Evolutionary conservation across 1,140 invertebrate genomes (phyloP).

Genomic region (Pygmarrhopalites habei): DNA sequence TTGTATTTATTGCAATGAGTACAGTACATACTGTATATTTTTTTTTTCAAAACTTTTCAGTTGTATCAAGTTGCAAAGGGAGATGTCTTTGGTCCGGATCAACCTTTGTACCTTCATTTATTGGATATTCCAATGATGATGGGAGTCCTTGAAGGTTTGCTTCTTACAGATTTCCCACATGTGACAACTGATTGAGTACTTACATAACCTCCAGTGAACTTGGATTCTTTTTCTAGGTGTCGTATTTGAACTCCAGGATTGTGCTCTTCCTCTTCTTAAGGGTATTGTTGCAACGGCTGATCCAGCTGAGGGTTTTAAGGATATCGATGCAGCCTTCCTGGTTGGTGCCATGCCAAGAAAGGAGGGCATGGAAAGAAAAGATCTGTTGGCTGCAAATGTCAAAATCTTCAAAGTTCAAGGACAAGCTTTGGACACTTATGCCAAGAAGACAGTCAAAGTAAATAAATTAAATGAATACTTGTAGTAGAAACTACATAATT

Average conservation of each 20-base stretch:
- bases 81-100: slow-evolving; percentile 88
- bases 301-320: slow-evolving; percentile 81
- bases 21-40: too few relatives aligned
- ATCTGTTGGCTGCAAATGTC: slow-evolving; percentile 90
- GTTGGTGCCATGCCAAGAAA: slow-evolving; percentile 97
- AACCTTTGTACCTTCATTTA: slow-evolving; percentile 81
- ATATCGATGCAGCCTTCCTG: slow-evolving; percentile 94
- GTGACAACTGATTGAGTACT: too few relatives aligned
- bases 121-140: slow-evolving; percentile 95
- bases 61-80: slow-evolving; percentile 90
- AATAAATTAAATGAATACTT: too few relatives aligned
- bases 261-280: slow-evolving; percentile 75
- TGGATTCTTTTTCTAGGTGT: too few relatives aligned
- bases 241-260: slow-evolving; percentile 94
- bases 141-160: slow-evolving; percentile 77
- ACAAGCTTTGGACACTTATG: slow-evolving; percentile 82
- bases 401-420: slow-evolving; percentile 96
- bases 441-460: slow-evolving; percentile 92
- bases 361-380: slow-evolving; percentile 98
- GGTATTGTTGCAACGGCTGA: slow-evolving; percentile 81
- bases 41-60: too few relatives aligned
- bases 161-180: too few relatives aligned
- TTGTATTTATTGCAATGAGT: too few relatives aligned
- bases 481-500: too few relatives aligned
- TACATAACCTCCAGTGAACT: too few relatives aligned